Percentiles rank a stretch among this genome's conserved stretches.
phyloP scores from a whole-genome alignment of 2,888 invertebrate genomes.

The Noctua pronuba region DNA sequence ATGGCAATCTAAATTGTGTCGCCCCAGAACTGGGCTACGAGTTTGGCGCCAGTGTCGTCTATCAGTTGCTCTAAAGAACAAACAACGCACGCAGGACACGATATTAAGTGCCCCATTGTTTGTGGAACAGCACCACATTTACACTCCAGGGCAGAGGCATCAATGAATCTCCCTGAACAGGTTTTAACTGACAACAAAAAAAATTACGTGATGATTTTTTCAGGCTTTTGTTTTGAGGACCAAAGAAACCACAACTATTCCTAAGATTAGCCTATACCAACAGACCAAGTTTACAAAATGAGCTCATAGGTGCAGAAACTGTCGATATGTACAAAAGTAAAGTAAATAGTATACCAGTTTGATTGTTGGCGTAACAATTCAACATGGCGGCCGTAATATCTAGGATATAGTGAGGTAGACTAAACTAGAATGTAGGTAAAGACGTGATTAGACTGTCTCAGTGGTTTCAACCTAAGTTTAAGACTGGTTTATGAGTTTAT shows the following conservation, averaged over 20 bases:
- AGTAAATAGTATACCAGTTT: conserved; percentile 48
- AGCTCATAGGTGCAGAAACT: conserved; percentile 6
- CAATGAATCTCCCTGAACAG: not conserved
- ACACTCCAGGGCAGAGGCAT: not conserved
- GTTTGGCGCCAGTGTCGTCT: not conserved
- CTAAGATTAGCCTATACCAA: not conserved
- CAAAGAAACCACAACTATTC: not conserved
- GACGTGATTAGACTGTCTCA: conserved; percentile 24
- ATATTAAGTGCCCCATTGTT: not conserved
- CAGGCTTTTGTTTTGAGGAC: not conserved
- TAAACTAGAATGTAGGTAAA: conserved; percentile 59
- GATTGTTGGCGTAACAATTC: conserved; percentile 66
- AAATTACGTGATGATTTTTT: not conserved
- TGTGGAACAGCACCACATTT: not conserved
- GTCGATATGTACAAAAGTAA: conserved; percentile 1
- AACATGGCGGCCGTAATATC: conserved; percentile 64
- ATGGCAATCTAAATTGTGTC: too few species aligned
- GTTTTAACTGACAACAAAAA: not conserved
- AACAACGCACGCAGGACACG: not conserved
- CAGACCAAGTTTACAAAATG: not conserved
- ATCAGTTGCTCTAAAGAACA: not conserved
- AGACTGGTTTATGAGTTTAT: not conserved
- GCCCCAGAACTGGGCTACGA: not conserved
- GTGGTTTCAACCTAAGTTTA: not conserved
- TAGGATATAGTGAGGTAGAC: conserved; percentile 46